These are phyloP conservation scores for Macrobrachium rosenbergii DNA, from an alignment of 1,140 invertebrate genomes.

Conservation along the genomic window DNA sequence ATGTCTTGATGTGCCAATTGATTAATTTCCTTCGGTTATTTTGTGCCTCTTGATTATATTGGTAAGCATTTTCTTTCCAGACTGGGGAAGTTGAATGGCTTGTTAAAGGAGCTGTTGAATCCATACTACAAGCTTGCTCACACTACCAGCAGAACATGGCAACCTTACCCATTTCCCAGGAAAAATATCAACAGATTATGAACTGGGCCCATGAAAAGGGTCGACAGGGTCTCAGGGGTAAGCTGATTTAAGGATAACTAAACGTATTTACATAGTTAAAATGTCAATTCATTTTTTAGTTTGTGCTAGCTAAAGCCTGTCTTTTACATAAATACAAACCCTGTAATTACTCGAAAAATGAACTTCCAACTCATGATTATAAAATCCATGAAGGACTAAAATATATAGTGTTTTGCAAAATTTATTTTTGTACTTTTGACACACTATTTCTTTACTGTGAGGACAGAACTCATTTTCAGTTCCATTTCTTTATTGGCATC, in stretches of 20 bases:
- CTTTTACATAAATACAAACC: no score
- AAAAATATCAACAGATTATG: conserved; percentile 85
- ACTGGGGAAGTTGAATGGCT: conserved; percentile 84
- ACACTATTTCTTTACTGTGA: neutral
- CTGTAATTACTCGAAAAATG: no score
- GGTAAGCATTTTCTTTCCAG: conserved; percentile 48
- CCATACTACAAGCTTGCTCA: conserved; percentile 88
- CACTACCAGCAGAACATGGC: conserved; percentile 83
- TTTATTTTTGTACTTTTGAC: neutral
- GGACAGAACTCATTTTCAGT: neutral
- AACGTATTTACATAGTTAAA: no score
- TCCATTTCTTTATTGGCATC: neutral
- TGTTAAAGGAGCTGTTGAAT: conserved; percentile 96
- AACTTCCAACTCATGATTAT: no score
- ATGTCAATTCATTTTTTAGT: no score
- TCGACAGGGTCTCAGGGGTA: conserved; percentile 74
- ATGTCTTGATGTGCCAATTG: no score
- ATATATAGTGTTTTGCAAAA: no score
- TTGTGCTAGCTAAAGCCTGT: no score
- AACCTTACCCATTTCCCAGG: conserved; percentile 80
- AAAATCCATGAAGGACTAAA: no score
- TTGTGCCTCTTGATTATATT: no score
- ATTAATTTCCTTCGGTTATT: conserved; percentile 17
- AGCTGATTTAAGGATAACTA: conserved; percentile 8
- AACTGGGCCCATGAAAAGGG: conserved; percentile 74